A percentile compares a stretch with the other conserved stretches of the same genome.
These are phyloP conservation scores for Apamea monoglypha DNA, from an alignment of 2,888 invertebrate genomes.

Conservation along the genomic window DNA sequence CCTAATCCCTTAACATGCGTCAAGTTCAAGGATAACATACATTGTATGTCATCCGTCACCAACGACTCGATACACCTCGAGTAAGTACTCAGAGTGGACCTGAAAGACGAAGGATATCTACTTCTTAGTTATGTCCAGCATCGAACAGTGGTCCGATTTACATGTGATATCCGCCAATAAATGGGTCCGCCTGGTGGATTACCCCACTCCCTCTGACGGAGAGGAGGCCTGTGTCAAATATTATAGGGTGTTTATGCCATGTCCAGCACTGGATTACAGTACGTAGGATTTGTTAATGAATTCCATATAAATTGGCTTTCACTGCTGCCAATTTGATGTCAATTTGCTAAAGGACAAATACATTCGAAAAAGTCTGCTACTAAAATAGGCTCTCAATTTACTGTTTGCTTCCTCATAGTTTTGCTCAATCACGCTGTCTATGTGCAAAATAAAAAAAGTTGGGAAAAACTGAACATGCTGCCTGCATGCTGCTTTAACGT, in stretches of 20 bases:
- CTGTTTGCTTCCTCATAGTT: slow-evolving; percentile 1
- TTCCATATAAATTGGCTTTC: slow-evolving; percentile 16
- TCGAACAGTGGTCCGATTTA: neutral
- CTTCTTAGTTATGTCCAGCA: neutral
- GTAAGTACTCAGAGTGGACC: too few relatives aligned
- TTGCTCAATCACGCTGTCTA: neutral
- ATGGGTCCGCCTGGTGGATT: neutral
- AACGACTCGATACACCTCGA: neutral
- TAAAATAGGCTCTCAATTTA: slow-evolving; percentile 14
- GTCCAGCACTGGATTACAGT: neutral
- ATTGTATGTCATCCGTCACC: neutral
- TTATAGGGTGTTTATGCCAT: too few relatives aligned
- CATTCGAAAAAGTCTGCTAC: neutral
- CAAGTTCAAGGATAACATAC: neutral
- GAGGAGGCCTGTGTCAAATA: neutral
- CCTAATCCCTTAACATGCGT: neutral
- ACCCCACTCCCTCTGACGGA: neutral
- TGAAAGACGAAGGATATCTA: neutral
- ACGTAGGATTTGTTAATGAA: neutral
- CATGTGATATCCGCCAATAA: neutral
- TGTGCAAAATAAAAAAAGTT: too few relatives aligned
- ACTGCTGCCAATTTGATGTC: slow-evolving; percentile 14
- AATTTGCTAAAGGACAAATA: slow-evolving; percentile 24
- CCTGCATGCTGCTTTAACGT: neutral
- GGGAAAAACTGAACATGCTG: too few relatives aligned